Evolutionary conservation across 2,797 vertebrate species (phyloP), one percentile per base, ranked within the genome.

Genomic region (Choloepus didactylus): DNA sequence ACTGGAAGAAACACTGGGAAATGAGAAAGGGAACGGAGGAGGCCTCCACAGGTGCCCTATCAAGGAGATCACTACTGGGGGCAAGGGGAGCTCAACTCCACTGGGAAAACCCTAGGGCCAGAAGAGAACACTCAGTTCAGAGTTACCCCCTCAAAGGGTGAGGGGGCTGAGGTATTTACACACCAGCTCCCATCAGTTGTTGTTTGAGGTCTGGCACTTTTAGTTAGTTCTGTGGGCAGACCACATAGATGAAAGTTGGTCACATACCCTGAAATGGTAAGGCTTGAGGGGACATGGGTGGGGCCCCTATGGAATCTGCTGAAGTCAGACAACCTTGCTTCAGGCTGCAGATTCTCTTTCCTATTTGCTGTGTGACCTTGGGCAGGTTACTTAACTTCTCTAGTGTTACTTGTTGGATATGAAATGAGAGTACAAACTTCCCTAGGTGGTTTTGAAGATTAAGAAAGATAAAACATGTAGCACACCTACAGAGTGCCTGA

Each of bases 301-400:
- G 10, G 62, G 3, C 3, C 12, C 41, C 23, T 44, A 7, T 12
- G 66, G n/a, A 82, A 64, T 79, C 59, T 54, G 41, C 51, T 91
- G 72, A 73, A 82, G 77, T 64, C 19, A 35, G 18, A 69, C 14
- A 23, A 23, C 44, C 38, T 49, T 35, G 9, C 56, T 56, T 79
- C 27, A 69, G 66, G 66, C 18, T 41, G 77, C 14, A n/a, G 27
- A 8, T 75, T 77, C 14, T 60, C 31, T 73, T 83, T 94, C 77
- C 81, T 60, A 7, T 82, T 89, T 85, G 49, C 72, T 85, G n/a
- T 93, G 66, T 94, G 76, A 81, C 16, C 41, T 62, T 70, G 66
- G 62, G 60, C 2, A 75, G 73, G 41, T 83, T 66, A 46, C 18
- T 79, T 90, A 69, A 38, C 66, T 38, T 85, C 29, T 90, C 56